These are phyloP conservation scores for Scelioninae gen. 2 DNA, from an alignment of 2,888 invertebrate genomes.

Conservation along the genomic window DNA sequence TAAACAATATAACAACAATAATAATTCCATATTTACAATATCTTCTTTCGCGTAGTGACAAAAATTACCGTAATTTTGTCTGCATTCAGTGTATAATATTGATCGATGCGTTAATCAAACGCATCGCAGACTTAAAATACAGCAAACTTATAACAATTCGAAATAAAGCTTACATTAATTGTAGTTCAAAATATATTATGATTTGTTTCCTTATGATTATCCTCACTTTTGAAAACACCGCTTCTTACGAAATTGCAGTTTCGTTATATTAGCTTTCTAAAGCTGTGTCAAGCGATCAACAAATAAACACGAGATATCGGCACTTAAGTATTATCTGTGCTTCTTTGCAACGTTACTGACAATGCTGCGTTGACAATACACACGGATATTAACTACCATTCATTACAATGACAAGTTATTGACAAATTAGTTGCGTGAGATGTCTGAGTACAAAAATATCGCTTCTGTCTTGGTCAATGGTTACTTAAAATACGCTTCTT, in stretches of 20 bases:
- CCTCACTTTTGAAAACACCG: conserved; percentile 45
- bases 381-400: conserved; percentile 22
- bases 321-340: conserved; percentile 50
- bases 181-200: conserved; percentile 54
- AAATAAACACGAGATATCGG: conserved; percentile 32
- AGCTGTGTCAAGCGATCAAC: conserved; percentile 26
- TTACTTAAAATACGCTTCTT: conserved; percentile 24
- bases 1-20: conserved; percentile 74
- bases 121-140: conserved; percentile 37
- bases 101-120: conserved; percentile 9
- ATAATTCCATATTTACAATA: conserved; percentile 69
- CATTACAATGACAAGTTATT: conserved; percentile 23
- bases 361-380: conserved; percentile 23
- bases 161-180: conserved; percentile 53
- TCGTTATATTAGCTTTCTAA: conserved; percentile 28
- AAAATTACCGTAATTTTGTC: conserved; percentile 47
- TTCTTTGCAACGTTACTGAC: conserved; percentile 16
- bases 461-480: conserved; percentile 45
- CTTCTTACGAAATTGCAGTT: conserved; percentile 27
- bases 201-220: conserved; percentile 49
- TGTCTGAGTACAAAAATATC: conserved; percentile 60
- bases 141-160: conserved; percentile 40
- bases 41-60: conserved; percentile 52
- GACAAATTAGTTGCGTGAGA: conserved; percentile 39
- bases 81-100: conserved; percentile 52